Conservation (phyloP, 2,797 vertebrate genomes). For the Argyrosomus regius region DNA sequence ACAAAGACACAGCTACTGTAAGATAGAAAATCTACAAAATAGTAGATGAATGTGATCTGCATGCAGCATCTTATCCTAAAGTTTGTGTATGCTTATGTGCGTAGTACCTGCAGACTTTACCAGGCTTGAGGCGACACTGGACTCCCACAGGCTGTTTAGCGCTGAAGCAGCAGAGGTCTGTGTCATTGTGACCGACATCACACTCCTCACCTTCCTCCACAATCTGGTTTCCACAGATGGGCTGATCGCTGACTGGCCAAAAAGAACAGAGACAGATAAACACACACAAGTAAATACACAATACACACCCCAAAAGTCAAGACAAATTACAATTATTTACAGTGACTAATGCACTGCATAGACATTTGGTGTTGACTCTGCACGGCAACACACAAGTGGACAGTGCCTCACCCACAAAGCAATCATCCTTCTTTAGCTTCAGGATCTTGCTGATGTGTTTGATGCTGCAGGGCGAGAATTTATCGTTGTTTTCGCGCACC, state of each 20-base stretch:
- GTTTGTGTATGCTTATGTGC: neutral
- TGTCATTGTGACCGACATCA: conserved; percentile 83
- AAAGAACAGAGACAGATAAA: conserved; percentile 43
- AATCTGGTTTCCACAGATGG: conserved; percentile 90
- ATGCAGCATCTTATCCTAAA: neutral
- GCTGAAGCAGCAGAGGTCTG: conserved; percentile 86
- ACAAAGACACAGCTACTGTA: neutral
- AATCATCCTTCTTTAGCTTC: conserved; percentile 85
- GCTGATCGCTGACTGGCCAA: conserved; percentile 85
- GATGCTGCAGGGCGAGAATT: conserved; percentile 87
- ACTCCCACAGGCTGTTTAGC: conserved; percentile 71
- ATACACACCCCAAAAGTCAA: neutral
- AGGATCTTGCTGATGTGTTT: conserved; percentile 79
- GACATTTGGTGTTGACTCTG: conserved; percentile 1
- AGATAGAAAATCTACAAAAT: neutral
- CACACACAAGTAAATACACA: conserved; percentile 15
- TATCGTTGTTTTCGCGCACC: conserved; percentile 87
- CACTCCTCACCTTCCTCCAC: conserved; percentile 88
- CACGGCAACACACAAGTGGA: neutral
- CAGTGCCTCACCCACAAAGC: conserved; percentile 85
- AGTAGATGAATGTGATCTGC: neutral
- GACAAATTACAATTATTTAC: conserved; percentile 1
- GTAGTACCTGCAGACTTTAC: conserved; percentile 85
- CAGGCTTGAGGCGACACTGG: conserved; percentile 85
- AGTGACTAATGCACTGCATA: conserved; percentile 4